Evolutionary conservation across 2,888 invertebrate species (phyloP).

Genomic region (Cephus pygmeus): DNA sequence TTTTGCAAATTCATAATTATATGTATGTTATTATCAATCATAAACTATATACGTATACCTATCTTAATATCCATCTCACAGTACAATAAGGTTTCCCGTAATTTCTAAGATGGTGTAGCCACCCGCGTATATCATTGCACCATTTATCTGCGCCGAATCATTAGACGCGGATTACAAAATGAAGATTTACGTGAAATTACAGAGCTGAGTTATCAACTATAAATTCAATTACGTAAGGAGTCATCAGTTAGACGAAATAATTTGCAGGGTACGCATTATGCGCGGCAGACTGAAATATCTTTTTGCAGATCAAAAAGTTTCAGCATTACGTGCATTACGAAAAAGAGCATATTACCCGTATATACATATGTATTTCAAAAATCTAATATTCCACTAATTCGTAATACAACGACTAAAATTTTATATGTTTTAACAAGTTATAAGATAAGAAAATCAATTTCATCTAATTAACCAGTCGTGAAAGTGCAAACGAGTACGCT

Average conservation of each 20-base stretch:
- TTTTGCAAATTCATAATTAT: neutral
- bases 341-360: neutral
- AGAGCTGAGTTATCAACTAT: neutral
- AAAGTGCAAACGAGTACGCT: neutral
- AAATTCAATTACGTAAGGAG: neutral
- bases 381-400: neutral
- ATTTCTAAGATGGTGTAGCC: neutral
- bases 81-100: neutral
- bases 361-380: neutral
- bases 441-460: neutral
- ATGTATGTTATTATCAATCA: neutral
- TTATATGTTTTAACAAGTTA: neutral
- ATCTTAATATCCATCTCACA: neutral
- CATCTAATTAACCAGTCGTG: neutral
- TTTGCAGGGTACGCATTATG: neutral
- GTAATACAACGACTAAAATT: neutral
- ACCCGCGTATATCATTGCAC: neutral
- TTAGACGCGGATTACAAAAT: neutral
- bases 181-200: neutral
- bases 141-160: neutral
- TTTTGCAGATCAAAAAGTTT: neutral
- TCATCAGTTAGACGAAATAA: conserved; percentile 6
- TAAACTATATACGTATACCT: neutral
- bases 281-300: neutral
- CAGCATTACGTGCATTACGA: neutral